Evolutionary conservation across 64 coral and sea anemone genomes (phyloP).

Genomic region (Cladopsammia gracilis): DNA sequence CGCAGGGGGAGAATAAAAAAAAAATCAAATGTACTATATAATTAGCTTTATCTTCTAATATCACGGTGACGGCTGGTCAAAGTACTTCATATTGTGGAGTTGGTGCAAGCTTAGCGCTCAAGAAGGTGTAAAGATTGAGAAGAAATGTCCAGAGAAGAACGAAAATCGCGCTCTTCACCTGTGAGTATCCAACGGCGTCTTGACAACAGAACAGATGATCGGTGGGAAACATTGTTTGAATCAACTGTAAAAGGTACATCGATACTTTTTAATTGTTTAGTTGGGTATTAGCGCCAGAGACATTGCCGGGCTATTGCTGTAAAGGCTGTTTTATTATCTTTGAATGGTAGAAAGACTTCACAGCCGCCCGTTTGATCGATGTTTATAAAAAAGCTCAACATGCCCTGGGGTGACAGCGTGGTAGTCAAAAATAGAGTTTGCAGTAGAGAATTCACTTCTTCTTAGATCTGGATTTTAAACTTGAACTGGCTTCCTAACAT

Average conservation of each 20-base stretch:
- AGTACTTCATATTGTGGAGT: background rate
- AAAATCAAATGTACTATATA: background rate
- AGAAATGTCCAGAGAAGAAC: background rate
- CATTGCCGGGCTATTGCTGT: background rate
- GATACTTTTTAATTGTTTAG: background rate
- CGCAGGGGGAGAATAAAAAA: background rate
- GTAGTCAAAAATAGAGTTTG: too few species aligned
- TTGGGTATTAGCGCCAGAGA: background rate
- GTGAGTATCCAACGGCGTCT: background rate
- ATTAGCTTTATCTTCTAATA: background rate
- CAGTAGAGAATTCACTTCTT: too few species aligned
- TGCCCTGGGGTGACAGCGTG: too few species aligned
- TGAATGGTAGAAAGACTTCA: background rate
- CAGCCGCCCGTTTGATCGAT: background rate
- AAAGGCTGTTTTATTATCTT: background rate
- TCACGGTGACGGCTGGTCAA: background rate
- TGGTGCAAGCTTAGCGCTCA: background rate
- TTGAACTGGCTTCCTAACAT: too few species aligned
- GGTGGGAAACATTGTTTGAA: conserved; percentile 32
- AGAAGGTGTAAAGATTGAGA: background rate
- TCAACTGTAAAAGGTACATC: conserved; percentile 17
- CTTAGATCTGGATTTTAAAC: too few species aligned
- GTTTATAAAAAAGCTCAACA: too few species aligned
- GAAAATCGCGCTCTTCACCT: background rate
- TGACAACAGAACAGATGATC: conserved; percentile 16